phyloP scores from a whole-genome alignment of 2,113 vertebrate species.

The Salvelinus sp. region DNA sequence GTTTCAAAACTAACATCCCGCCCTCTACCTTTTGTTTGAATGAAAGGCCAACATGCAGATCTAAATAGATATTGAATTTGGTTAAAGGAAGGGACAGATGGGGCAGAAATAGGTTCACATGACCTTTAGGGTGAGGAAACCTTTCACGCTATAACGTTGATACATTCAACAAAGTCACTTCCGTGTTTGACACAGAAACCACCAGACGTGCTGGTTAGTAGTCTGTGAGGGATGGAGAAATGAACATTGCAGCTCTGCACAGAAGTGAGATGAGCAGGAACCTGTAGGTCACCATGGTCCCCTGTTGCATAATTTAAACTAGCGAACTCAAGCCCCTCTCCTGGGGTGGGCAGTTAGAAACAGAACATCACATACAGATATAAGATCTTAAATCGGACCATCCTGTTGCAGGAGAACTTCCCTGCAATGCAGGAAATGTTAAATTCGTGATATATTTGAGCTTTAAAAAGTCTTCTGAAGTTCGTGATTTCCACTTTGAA shows the following conservation, averaged over 20 bases:
- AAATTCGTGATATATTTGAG: no score
- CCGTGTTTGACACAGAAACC: not conserved
- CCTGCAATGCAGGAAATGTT: no score
- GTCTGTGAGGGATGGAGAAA: not conserved
- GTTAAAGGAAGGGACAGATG: not conserved
- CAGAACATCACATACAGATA: no score
- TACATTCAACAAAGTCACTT: no score
- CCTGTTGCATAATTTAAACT: not conserved
- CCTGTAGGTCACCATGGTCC: not conserved
- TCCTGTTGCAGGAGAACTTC: no score
- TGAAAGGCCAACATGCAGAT: not conserved
- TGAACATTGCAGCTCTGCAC: not conserved
- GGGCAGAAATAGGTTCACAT: not conserved
- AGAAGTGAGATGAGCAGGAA: slow-evolving; percentile 9
- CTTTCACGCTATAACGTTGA: no score
- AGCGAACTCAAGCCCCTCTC: no score
- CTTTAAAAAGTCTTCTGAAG: no score
- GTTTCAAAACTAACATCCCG: not conserved
- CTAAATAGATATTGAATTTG: not conserved
- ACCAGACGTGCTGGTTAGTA: not conserved
- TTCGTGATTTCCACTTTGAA: no score
- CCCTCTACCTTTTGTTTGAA: not conserved
- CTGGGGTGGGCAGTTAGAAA: no score
- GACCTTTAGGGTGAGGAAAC: not conserved
- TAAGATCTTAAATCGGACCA: no score